Percentiles rank a stretch among this genome's conserved stretches.
Evolutionary conservation across 2,797 vertebrate genomes (phyloP).

Genomic region (Diceros bicornis): DNA sequence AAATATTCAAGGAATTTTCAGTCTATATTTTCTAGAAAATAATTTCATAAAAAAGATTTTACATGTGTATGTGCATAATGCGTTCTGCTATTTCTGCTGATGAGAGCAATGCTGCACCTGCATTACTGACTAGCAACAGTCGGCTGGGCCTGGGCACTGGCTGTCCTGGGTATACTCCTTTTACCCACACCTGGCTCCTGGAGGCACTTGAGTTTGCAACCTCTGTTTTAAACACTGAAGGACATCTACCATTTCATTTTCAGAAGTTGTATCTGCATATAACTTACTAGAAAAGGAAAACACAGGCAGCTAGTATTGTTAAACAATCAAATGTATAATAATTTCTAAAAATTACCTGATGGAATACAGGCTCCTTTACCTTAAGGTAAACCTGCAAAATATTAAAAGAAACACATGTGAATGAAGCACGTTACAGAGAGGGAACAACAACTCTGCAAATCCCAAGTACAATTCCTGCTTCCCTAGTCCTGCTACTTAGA

Average conservation of each 20-base stretch:
- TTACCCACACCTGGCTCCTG: neutral
- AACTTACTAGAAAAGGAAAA: slow-evolving; percentile 53
- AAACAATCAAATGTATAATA: slow-evolving; percentile 72
- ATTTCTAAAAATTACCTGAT: slow-evolving; percentile 93
- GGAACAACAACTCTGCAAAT: slow-evolving; percentile 42
- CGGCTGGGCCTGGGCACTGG: neutral
- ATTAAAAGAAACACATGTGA: slow-evolving; percentile 67
- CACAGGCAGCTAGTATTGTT: slow-evolving; percentile 34
- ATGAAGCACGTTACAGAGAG: neutral
- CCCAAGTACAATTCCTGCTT: neutral
- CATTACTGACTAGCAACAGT: neutral
- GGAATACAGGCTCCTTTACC: slow-evolving; percentile 98
- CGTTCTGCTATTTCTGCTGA: neutral
- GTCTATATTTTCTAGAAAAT: slow-evolving; percentile 60
- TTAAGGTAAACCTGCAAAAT: slow-evolving; percentile 95
- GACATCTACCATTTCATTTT: slow-evolving; percentile 63
- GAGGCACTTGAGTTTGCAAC: slow-evolving; percentile 18
- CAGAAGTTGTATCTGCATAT: slow-evolving; percentile 6
- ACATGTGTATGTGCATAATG: neutral
- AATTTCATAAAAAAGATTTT: slow-evolving; percentile 43
- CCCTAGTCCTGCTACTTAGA: neutral
- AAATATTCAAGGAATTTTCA: slow-evolving; percentile 31
- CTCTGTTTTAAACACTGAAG: slow-evolving; percentile 57
- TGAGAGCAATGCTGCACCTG: neutral
- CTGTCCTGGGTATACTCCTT: neutral